A percentile compares a stretch with the other conserved stretches of the same genome.
These are phyloP conservation scores for Xerus rutilus DNA, from an alignment of 2,797 vertebrate genomes.

Conservation along the genomic window DNA sequence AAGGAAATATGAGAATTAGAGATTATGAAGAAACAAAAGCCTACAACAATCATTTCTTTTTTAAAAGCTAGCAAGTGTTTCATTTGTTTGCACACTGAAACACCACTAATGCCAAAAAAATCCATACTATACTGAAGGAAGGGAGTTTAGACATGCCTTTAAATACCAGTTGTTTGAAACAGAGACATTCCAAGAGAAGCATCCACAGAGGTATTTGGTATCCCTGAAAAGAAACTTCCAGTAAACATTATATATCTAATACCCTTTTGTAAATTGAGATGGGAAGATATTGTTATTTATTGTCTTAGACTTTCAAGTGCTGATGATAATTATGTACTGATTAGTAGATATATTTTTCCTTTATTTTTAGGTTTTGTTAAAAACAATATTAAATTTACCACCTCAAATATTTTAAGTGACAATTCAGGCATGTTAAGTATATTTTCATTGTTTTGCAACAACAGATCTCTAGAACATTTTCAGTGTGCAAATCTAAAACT, in stretches of 20 bases:
- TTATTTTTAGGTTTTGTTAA: not conserved
- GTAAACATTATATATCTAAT: not conserved
- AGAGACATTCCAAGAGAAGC: not conserved
- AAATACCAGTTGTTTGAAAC: not conserved
- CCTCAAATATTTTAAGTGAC: not conserved
- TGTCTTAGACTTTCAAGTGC: not conserved
- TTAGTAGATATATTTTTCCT: not conserved
- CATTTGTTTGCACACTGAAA: not conserved
- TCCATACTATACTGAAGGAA: not conserved
- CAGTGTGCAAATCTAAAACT: not conserved
- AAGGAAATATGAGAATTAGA: not conserved
- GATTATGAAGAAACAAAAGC: not conserved
- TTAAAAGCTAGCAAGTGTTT: not conserved
- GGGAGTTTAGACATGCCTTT: not conserved
- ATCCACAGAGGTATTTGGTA: not conserved
- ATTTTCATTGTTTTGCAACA: not conserved
- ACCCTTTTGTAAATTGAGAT: not conserved
- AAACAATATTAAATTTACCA: not conserved
- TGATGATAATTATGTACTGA: not conserved
- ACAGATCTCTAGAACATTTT: not conserved
- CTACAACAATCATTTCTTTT: not conserved
- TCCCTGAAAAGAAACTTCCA: not conserved
- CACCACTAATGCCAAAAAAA: not conserved
- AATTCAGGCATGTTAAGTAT: not conserved
- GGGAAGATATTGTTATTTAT: not conserved